Evolutionary conservation across 2,797 vertebrate genomes (phyloP).

Genomic region (Phataginus tricuspis): DNA sequence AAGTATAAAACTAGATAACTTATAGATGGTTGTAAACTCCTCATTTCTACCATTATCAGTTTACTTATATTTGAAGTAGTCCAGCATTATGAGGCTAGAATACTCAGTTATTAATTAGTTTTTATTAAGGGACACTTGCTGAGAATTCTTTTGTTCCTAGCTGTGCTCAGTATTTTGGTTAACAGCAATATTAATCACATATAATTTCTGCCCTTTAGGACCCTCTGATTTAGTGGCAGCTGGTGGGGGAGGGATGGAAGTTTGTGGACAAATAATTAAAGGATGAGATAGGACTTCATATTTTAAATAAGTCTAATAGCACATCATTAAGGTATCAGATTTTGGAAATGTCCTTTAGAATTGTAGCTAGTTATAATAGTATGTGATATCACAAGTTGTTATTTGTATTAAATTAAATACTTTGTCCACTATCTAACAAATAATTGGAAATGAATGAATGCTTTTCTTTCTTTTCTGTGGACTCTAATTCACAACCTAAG

Average conservation of each 20-base stretch:
- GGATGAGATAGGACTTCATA: not conserved
- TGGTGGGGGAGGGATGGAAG: not conserved
- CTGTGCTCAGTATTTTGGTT: not conserved
- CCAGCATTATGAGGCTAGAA: not conserved
- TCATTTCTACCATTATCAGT: not conserved
- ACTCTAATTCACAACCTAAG: not conserved
- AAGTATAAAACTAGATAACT: not conserved
- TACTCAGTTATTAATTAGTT: not conserved
- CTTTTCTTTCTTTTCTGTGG: not conserved
- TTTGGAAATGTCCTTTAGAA: not conserved
- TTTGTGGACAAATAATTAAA: not conserved
- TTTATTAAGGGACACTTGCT: not conserved
- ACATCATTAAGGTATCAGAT: not conserved
- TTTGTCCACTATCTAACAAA: not conserved
- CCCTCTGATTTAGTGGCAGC: not conserved
- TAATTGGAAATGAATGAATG: not conserved
- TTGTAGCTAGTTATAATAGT: not conserved
- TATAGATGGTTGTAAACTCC: not conserved
- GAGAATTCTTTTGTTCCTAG: not conserved
- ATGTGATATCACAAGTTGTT: not conserved
- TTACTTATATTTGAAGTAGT: not conserved
- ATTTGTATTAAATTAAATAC: not conserved
- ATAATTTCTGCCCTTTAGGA: not conserved
- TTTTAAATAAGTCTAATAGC: not conserved
- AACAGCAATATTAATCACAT: not conserved